Percentiles rank a stretch among this genome's conserved stretches.
Evolutionary conservation across 2,888 invertebrate species (phyloP).

Genomic region (Heliconius sara): DNA sequence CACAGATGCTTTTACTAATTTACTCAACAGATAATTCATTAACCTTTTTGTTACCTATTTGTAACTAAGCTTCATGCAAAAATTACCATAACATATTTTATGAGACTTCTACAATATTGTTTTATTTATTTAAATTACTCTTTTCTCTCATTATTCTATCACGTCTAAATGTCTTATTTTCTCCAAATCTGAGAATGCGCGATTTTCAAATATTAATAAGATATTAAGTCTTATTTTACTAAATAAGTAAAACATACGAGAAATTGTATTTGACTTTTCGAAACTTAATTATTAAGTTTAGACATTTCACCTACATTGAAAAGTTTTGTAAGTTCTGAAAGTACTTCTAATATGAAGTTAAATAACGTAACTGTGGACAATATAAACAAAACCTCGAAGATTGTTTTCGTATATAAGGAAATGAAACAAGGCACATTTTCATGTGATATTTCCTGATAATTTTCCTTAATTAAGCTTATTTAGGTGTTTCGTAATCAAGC

Average conservation of each 20-base stretch:
- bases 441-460: conserved; percentile 7
- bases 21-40: not conserved
- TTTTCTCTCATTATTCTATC: too few species aligned
- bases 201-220: too few species aligned
- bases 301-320: not conserved
- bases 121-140: too few species aligned
- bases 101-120: not conserved
- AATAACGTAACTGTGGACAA: not conserved
- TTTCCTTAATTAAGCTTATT: conserved; percentile 9
- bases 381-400: not conserved
- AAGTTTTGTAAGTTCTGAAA: not conserved
- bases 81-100: not conserved
- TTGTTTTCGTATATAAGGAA: not conserved
- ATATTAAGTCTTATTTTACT: not conserved
- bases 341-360: not conserved
- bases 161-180: too few species aligned
- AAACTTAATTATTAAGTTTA: not conserved
- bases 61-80: too few species aligned
- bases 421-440: not conserved
- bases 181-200: too few species aligned
- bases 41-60: not conserved
- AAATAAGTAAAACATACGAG: not conserved
- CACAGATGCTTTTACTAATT: conserved; percentile 13
- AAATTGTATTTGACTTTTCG: conserved; percentile 3
- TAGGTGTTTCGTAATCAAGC: conserved; percentile 8